Percentiles rank a stretch among this genome's conserved stretches.
Conservation (phyloP, 2,888 invertebrate species). For the Luperina testacea region DNA sequence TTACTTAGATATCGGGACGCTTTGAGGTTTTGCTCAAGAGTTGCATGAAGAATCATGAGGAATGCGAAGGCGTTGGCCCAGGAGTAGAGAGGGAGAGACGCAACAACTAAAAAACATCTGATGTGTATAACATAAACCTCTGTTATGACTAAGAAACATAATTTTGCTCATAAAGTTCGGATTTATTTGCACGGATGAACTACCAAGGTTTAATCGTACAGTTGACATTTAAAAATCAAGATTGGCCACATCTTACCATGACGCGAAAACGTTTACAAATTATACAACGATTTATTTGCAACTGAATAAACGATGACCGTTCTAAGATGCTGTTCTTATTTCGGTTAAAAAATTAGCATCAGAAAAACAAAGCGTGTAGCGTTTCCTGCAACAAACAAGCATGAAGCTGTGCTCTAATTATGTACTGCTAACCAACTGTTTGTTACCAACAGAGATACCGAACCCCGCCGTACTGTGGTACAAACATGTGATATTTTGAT, state of each 20-base stretch:
- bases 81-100: not conserved
- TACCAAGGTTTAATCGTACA: not conserved
- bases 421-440: constrained; percentile 22
- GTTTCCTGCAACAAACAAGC: constrained; percentile 29
- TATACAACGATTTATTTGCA: not conserved
- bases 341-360: not conserved
- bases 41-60: not conserved
- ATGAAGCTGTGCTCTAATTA: constrained; percentile 19
- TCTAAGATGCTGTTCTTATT: not conserved
- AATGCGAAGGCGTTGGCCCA: too few relatives aligned
- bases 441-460: constrained; percentile 10
- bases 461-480: constrained; percentile 23
- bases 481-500: constrained; percentile 70
- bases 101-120: too few relatives aligned
- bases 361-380: not conserved
- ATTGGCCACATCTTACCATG: not conserved
- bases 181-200: not conserved
- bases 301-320: not conserved
- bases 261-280: not conserved
- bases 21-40: not conserved
- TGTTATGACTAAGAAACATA: not conserved
- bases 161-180: not conserved
- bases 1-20: not conserved
- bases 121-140: not conserved
- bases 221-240: not conserved